Evolutionary conservation across 2,888 invertebrate species (phyloP).

Genomic region (Crematogaster levior): DNA sequence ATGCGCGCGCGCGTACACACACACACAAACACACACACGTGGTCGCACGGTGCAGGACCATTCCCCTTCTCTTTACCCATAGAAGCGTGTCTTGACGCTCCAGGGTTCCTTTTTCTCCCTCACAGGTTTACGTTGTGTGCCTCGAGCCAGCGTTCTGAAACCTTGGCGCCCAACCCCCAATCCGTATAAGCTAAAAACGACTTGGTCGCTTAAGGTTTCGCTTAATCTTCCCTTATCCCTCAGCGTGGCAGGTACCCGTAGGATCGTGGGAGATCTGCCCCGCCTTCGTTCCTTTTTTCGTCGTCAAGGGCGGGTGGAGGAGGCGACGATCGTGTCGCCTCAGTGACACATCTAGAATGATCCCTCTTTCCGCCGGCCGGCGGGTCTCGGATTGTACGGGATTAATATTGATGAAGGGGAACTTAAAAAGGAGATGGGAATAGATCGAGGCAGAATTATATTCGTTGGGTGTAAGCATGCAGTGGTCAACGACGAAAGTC

Average conservation of each 20-base stretch:
- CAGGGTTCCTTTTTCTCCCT: constrained; percentile 52
- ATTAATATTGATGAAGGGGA: constrained; percentile 71
- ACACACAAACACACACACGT: too few species aligned
- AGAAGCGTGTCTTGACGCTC: constrained; percentile 53
- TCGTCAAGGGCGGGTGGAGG: constrained; percentile 35
- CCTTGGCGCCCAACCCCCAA: constrained; percentile 53
- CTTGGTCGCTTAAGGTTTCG: constrained; percentile 76
- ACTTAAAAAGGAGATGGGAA: constrained; percentile 34
- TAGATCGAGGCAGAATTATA: constrained; percentile 19
- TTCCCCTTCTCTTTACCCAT: not conserved
- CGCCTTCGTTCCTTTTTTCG: constrained; percentile 60
- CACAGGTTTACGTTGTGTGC: constrained; percentile 24
- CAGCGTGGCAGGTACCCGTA: constrained; percentile 69
- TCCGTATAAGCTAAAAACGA: constrained; percentile 73
- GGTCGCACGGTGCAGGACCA: constrained; percentile 38
- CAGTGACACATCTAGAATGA: constrained; percentile 65
- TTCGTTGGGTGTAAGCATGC: constrained; percentile 9
- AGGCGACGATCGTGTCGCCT: constrained; percentile 57
- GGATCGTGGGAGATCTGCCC: constrained; percentile 65
- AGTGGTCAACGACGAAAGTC: not conserved
- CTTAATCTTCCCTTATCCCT: constrained; percentile 77
- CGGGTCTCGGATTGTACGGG: constrained; percentile 52
- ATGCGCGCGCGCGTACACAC: not conserved
- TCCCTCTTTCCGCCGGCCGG: constrained; percentile 58
- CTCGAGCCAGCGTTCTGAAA: constrained; percentile 49